phyloP scores from a whole-genome alignment of 1,140 invertebrate genomes.

The Spodoptera litura region DNA sequence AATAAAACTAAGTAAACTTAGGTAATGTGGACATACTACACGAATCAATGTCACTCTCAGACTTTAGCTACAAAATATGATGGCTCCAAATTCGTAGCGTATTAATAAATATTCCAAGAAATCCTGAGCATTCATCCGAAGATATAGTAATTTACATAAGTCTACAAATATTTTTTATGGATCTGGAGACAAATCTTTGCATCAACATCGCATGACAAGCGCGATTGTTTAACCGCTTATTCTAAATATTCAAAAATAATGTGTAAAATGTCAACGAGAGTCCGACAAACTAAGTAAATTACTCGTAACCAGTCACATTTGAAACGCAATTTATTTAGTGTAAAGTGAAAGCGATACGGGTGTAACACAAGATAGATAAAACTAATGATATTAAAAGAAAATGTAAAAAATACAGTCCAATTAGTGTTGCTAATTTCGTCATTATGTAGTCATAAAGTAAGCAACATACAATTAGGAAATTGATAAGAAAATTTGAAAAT shows the following conservation, averaged over 20 bases:
- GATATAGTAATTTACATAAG: no score
- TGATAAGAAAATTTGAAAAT: no score
- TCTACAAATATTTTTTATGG: constrained; percentile 1
- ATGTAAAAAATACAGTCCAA: neutral
- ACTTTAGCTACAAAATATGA: neutral
- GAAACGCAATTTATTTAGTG: constrained; percentile 1
- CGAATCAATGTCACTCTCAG: no score
- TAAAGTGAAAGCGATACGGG: constrained; percentile 33
- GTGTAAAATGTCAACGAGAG: neutral
- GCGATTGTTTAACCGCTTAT: constrained; percentile 2
- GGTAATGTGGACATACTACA: no score
- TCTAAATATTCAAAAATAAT: neutral
- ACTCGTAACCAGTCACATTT: constrained; percentile 11
- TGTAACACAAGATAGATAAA: constrained; percentile 1
- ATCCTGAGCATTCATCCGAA: no score
- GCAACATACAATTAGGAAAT: neutral
- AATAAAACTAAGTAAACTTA: no score
- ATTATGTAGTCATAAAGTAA: neutral
- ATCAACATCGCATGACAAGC: neutral
- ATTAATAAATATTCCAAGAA: no score
- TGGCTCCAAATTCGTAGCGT: no score
- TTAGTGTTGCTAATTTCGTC: neutral
- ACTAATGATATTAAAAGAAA: neutral
- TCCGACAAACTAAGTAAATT: neutral
- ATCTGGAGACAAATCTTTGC: neutral